Conservation (phyloP, 2,113 vertebrate genomes). For the Carettochelys insculpta region DNA sequence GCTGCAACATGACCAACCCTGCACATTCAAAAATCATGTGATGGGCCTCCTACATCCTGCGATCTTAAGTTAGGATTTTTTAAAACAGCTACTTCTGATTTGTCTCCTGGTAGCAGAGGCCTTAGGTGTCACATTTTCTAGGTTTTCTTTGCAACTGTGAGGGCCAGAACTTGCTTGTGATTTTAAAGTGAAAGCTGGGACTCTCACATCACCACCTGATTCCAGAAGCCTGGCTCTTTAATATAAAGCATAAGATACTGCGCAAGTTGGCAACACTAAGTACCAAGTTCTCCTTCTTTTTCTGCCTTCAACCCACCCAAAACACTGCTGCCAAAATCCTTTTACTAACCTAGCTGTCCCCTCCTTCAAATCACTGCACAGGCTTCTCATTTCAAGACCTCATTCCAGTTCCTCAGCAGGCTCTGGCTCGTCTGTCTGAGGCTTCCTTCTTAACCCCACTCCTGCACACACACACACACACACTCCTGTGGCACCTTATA, state of each 20-base stretch:
- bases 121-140: not conserved
- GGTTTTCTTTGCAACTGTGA: not conserved
- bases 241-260: not conserved
- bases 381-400: not conserved
- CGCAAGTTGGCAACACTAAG: not conserved
- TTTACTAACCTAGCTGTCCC: not conserved
- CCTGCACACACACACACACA: no score
- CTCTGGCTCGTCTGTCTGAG: rapidly evolving
- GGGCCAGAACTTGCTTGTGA: not conserved
- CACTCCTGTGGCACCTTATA: no score
- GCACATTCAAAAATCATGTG: not conserved
- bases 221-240: not conserved
- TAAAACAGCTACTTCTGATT: not conserved
- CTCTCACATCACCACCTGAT: not conserved
- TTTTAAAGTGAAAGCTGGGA: not conserved
- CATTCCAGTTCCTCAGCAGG: not conserved
- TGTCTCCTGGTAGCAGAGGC: not conserved
- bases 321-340: not conserved
- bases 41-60: no score
- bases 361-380: not conserved
- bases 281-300: not conserved
- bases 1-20: not conserved
- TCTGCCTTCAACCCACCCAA: not conserved
- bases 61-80: not conserved
- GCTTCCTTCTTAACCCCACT: not conserved